Conservation (phyloP, 2,113 vertebrate species). For the Sorex araneus region DNA sequence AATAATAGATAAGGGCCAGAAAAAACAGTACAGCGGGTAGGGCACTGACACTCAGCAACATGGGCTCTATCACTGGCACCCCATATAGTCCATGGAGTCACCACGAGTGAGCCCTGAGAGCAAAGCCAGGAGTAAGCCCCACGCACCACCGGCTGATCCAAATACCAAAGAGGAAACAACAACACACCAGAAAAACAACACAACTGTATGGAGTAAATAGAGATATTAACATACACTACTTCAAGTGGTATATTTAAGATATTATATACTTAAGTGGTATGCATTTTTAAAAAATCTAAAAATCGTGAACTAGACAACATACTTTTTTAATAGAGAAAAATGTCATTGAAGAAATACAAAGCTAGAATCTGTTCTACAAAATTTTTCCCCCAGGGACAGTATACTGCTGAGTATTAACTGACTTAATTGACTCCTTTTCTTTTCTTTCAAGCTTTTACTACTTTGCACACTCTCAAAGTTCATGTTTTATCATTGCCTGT, state of each 20-base stretch:
- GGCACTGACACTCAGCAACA: no score
- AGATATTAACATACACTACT: background rate
- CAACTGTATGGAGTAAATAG: background rate
- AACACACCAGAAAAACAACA: background rate
- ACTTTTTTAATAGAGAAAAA: background rate
- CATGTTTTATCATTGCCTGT: background rate
- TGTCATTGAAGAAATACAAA: background rate
- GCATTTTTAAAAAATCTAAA: no score
- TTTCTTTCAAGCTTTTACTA: slow-evolving; percentile 40
- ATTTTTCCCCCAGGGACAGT: background rate
- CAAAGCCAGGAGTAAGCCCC: no score
- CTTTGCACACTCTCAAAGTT: background rate
- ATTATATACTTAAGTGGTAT: no score
- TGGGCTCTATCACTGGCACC: no score
- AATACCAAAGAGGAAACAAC: no score
- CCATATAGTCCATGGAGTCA: no score
- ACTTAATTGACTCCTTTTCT: background rate
- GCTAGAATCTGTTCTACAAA: background rate
- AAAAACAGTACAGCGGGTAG: no score
- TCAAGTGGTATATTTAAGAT: background rate
- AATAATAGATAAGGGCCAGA: no score
- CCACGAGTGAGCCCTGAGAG: no score
- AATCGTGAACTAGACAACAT: background rate
- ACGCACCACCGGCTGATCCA: background rate
- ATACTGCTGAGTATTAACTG: background rate